phyloP scores from a whole-genome alignment of 2,888 invertebrate genomes.

The Dolichopus griseipennis region DNA sequence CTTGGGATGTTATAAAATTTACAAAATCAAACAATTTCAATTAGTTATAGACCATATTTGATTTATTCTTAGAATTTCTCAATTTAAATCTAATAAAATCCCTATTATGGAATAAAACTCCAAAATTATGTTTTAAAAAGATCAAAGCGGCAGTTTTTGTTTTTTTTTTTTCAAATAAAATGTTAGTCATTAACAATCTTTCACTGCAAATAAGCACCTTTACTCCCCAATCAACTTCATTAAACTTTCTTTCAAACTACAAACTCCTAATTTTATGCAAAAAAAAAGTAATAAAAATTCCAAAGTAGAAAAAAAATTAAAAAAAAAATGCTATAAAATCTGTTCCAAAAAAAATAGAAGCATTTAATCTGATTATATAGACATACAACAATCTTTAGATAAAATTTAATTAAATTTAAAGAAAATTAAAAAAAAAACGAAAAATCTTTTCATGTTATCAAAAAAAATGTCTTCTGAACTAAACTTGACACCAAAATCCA shows the following conservation, averaged over 20 bases:
- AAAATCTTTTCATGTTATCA: neutral
- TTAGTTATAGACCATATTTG: too few species aligned
- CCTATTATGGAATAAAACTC: too few species aligned
- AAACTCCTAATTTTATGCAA: neutral
- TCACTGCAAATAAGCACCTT: neutral
- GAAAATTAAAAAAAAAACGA: too few species aligned
- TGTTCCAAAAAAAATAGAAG: neutral
- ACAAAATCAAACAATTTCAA: too few species aligned
- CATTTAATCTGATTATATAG: conserved; percentile 2
- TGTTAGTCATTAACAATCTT: too few species aligned
- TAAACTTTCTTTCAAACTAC: neutral
- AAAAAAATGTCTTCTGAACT: neutral
- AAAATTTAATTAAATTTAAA: neutral
- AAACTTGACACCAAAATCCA: neutral
- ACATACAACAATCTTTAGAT: neutral
- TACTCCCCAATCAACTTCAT: neutral
- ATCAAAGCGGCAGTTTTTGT: too few species aligned
- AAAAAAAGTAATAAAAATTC: neutral
- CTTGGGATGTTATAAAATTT: too few species aligned
- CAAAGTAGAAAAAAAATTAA: neutral
- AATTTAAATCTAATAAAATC: too few species aligned
- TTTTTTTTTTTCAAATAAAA: too few species aligned
- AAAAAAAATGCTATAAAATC: neutral
- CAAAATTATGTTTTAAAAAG: too few species aligned
- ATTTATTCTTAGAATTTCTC: too few species aligned